Evolutionary conservation across 1,140 invertebrate species (phyloP).

Genomic region (Cherax destructor): DNA sequence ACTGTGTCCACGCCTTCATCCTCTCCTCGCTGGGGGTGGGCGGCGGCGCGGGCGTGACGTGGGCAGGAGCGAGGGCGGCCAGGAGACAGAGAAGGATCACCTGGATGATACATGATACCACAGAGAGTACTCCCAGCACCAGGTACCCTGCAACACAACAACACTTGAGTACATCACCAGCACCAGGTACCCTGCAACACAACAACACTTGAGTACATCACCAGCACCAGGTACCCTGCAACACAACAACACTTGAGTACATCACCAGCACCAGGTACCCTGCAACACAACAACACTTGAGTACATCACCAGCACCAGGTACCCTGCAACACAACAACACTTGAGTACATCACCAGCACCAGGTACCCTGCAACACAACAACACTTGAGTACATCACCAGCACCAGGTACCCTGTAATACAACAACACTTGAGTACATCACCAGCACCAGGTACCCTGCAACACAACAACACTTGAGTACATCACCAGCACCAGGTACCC

Average conservation of each 20-base stretch:
- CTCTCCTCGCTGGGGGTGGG: not conserved
- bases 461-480: too few species aligned
- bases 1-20: conserved; percentile 48
- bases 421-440: too few species aligned
- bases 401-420: too few species aligned
- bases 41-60: not conserved
- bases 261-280: conserved; percentile 40
- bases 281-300: not conserved
- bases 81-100: conserved; percentile 35
- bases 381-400: too few species aligned
- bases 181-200: conserved; percentile 41
- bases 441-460: not conserved
- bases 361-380: too few species aligned
- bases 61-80: not conserved
- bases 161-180: not conserved
- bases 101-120: conserved; percentile 39
- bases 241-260: not conserved
- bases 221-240: conserved; percentile 47
- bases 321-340: too few species aligned
- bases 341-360: too few species aligned
- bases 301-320: not conserved
- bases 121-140: conserved; percentile 31
- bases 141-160: conserved; percentile 36
- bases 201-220: not conserved
- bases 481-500: too few species aligned